phyloP scores from a whole-genome alignment of 2,113 vertebrate genomes.

The Catagonus wagneri region DNA sequence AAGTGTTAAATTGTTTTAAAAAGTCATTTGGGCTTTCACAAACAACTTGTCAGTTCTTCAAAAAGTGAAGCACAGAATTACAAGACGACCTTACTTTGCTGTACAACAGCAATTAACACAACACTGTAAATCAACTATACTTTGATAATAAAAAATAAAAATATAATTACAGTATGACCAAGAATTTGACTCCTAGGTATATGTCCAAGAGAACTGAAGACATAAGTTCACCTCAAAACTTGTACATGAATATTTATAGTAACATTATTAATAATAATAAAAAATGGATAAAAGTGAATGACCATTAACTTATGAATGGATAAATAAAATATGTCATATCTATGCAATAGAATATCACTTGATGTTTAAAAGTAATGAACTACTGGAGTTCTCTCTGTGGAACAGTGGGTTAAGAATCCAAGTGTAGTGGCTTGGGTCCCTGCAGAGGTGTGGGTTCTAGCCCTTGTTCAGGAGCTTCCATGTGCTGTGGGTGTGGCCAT shows the following conservation, averaged over 20 bases:
- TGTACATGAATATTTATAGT: not conserved
- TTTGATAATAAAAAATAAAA: no score
- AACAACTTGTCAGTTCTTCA: not conserved
- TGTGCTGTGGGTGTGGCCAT: no score
- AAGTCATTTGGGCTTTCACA: not conserved
- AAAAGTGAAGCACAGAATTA: not conserved
- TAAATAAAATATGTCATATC: not conserved
- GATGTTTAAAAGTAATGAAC: not conserved
- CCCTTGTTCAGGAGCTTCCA: no score
- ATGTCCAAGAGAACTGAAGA: not conserved
- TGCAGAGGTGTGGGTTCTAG: no score
- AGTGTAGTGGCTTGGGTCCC: no score
- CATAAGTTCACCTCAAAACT: not conserved
- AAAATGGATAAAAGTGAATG: not conserved
- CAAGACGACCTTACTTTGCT: not conserved
- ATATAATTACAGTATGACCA: not conserved
- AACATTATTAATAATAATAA: not conserved
- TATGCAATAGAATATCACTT: not conserved
- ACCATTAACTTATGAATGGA: not conserved
- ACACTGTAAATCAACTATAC: no score
- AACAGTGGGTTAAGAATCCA: no score
- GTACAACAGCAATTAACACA: no score
- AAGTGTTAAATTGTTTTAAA: not conserved
- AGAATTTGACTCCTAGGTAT: not conserved
- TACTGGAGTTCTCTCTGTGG: no score